A percentile compares a stretch with the other conserved stretches of the same genome.
Evolutionary conservation across 2,888 invertebrate species (phyloP).

Genomic region (Noctua janthe): DNA sequence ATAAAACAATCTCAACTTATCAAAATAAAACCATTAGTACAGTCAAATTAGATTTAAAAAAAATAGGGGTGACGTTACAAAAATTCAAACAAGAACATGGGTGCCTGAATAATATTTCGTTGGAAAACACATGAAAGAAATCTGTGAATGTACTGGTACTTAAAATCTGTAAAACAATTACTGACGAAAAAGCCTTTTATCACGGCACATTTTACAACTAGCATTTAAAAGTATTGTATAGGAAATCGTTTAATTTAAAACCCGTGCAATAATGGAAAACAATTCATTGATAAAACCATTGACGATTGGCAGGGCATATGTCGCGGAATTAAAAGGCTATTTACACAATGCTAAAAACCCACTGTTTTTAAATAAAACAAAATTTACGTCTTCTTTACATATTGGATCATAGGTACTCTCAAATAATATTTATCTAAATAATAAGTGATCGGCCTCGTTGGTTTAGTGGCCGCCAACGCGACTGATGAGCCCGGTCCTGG

Average conservation of each 20-base stretch:
- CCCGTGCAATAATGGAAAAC: conserved; percentile 31
- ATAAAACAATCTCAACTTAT: too few species aligned
- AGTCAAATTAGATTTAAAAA: too few species aligned
- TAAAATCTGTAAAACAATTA: background rate
- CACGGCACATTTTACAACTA: background rate
- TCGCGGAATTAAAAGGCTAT: conserved; percentile 30
- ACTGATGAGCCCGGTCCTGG: too few species aligned
- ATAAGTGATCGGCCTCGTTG: too few species aligned
- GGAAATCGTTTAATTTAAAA: conserved; percentile 28
- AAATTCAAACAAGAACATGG: too few species aligned
- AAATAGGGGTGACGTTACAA: too few species aligned
- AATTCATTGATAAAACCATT: conserved; percentile 42
- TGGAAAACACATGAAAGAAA: background rate
- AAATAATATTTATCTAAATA: too few species aligned
- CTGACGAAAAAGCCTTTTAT: background rate
- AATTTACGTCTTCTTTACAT: too few species aligned
- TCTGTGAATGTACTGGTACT: background rate
- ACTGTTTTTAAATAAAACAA: background rate
- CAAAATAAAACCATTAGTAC: too few species aligned
- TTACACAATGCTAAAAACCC: background rate
- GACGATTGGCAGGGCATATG: conserved; percentile 25
- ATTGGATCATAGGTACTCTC: too few species aligned
- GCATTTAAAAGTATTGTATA: conserved; percentile 21
- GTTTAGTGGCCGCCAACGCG: too few species aligned
- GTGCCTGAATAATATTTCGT: background rate